A percentile compares a stretch with the other conserved stretches of the same genome.
phyloP scores from a whole-genome alignment of 2,797 vertebrate genomes.

The Myoxocephalus aenaeus region DNA sequence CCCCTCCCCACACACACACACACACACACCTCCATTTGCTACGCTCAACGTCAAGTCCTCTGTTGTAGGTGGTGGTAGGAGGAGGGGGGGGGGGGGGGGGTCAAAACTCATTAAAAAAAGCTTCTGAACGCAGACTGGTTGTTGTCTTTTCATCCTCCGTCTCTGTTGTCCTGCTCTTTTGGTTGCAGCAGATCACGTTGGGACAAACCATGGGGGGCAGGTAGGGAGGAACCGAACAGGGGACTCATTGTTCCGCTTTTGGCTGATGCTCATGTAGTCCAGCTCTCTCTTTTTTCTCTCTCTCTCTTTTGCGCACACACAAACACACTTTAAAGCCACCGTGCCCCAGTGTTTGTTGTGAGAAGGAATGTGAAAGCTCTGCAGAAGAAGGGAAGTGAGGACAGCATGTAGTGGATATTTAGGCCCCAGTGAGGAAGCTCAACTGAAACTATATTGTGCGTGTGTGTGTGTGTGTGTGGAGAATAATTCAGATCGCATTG shows the following conservation, averaged over 20 bases:
- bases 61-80: slow-evolving; percentile 4
- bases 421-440: slow-evolving; percentile 2
- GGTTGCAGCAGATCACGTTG: slow-evolving; percentile 31
- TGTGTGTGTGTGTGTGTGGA: not conserved
- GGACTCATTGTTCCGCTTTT: slow-evolving; percentile 64
- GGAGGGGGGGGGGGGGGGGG: not conserved
- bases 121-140: slow-evolving; percentile 29
- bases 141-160: slow-evolving; percentile 18
- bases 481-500: not conserved
- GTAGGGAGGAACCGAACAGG: slow-evolving; percentile 49
- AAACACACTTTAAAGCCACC: not conserved
- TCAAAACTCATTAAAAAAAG: slow-evolving; percentile 55
- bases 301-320: not conserved
- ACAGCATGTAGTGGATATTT: slow-evolving; percentile 10
- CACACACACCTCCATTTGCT: slow-evolving; percentile 10
- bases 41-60: slow-evolving; percentile 31
- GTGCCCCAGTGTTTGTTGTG: slow-evolving; percentile 35
- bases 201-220: slow-evolving; percentile 45
- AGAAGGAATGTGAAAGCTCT: slow-evolving; percentile 44
- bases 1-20: not conserved
- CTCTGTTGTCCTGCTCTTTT: slow-evolving; percentile 39
- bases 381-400: slow-evolving; percentile 20
- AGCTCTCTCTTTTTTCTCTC: not conserved
- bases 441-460: not conserved
- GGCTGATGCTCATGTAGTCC: slow-evolving; percentile 54